Evolutionary conservation across 1,140 invertebrate genomes (phyloP).

Genomic region (Metopolophium dirhodum): DNA sequence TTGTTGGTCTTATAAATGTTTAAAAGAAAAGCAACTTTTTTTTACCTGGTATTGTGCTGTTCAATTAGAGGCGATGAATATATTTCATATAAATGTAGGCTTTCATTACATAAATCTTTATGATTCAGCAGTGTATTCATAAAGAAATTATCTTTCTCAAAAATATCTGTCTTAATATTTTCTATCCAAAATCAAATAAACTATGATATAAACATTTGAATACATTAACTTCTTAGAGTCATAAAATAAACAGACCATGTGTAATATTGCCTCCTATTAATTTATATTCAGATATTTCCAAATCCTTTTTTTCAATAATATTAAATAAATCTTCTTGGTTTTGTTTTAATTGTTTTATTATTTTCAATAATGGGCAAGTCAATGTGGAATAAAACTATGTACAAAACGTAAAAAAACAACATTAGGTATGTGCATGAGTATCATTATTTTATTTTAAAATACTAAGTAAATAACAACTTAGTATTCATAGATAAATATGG

Average conservation of each 20-base stretch:
- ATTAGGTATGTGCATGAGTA: too few species aligned
- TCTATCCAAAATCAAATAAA: constrained; percentile 10
- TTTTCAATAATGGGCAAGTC: background rate
- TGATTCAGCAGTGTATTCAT: background rate
- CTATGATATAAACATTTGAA: background rate
- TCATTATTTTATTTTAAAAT: too few species aligned
- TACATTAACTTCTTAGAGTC: background rate
- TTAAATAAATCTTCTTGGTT: constrained; percentile 20
- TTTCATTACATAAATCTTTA: background rate
- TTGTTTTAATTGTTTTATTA: constrained; percentile 20
- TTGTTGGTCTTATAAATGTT: background rate
- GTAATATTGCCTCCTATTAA: constrained; percentile 22
- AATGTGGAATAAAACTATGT: constrained; percentile 4
- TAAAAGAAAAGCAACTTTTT: background rate
- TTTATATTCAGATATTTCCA: constrained; percentile 30
- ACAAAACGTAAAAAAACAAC: background rate
- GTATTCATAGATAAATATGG: background rate
- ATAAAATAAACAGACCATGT: background rate
- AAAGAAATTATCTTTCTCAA: constrained; percentile 31
- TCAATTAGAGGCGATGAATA: background rate
- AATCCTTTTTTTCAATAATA: constrained; percentile 31
- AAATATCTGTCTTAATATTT: constrained; percentile 40
- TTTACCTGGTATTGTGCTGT: background rate
- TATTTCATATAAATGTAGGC: background rate
- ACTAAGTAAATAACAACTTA: too few species aligned